A percentile compares a stretch with the other conserved stretches of the same genome.
phyloP scores from a whole-genome alignment of 2,888 invertebrate genomes.

The Malacosoma neustria region DNA sequence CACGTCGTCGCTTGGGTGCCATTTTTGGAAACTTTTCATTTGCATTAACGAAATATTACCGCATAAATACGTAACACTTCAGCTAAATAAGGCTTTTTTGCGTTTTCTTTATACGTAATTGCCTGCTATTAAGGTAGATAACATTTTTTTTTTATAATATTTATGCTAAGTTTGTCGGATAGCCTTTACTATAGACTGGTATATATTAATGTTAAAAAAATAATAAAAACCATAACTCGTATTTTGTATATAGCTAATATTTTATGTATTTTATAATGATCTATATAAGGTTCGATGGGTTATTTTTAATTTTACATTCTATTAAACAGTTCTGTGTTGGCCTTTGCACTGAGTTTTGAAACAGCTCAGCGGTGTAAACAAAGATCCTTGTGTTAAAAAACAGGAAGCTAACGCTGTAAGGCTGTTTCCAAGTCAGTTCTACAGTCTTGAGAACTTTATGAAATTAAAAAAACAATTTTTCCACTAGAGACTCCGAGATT shows the following conservation, averaged over 20 bases:
- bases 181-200: constrained; percentile 75
- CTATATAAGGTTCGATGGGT: constrained; percentile 71
- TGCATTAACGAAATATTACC: constrained; percentile 40
- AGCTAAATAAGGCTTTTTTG: constrained; percentile 17
- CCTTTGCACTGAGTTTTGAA: no score
- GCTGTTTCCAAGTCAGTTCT: constrained; percentile 2
- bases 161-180: constrained; percentile 68
- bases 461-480: constrained; percentile 45
- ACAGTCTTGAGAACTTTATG: constrained; percentile 25
- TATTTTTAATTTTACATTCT: constrained; percentile 72
- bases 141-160: constrained; percentile 54
- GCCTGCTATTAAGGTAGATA: constrained; percentile 53
- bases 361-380: no score
- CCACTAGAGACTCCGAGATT: constrained; percentile 37
- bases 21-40: constrained; percentile 36
- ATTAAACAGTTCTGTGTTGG: no score
- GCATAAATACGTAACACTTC: constrained; percentile 41
- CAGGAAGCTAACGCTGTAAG: background rate
- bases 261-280: constrained; percentile 74
- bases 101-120: constrained; percentile 35
- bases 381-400: no score
- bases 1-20: constrained; percentile 56
- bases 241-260: constrained; percentile 74
- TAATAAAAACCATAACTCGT: constrained; percentile 65
- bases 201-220: constrained; percentile 67